Evolutionary conservation across 1,140 invertebrate genomes (phyloP).

Genomic region (Trichonephila inaurata): DNA sequence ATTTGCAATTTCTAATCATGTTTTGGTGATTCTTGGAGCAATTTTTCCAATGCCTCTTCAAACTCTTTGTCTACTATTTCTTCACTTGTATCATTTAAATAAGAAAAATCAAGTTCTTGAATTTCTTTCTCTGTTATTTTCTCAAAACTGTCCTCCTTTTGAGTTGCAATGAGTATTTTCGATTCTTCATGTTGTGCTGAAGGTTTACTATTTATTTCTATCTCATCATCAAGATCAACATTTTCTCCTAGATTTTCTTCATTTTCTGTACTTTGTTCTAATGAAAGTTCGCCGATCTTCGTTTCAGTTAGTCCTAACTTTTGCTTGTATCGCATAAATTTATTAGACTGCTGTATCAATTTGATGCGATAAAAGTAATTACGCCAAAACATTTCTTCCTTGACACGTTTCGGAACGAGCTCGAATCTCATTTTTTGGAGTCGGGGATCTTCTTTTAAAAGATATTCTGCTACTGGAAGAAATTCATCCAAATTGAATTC

Average conservation of each 20-base stretch:
- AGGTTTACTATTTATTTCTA: background rate
- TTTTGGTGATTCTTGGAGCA: background rate
- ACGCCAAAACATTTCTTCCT: constrained; percentile 98
- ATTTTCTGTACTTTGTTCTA: background rate
- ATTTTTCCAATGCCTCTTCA: background rate
- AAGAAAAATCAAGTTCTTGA: background rate
- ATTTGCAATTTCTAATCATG: background rate
- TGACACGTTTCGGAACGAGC: constrained; percentile 85
- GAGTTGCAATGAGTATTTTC: background rate
- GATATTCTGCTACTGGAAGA: background rate
- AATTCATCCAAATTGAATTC: background rate
- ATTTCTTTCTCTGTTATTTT: background rate
- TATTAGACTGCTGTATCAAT: constrained; percentile 94
- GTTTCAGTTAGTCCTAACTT: background rate
- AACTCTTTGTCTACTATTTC: background rate
- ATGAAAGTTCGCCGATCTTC: background rate
- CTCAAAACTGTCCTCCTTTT: background rate
- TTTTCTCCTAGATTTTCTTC: background rate
- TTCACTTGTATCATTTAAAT: background rate
- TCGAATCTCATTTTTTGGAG: constrained; percentile 4
- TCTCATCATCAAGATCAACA: background rate
- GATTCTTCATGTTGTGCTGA: background rate
- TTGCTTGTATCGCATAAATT: constrained; percentile 81
- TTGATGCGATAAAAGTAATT: constrained; percentile 99
- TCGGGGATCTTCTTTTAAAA: background rate